Percentiles rank a stretch among this genome's conserved stretches.
These are phyloP conservation scores for Teinopalpus imperialis DNA, from an alignment of 2,888 invertebrate genomes.

Conservation along the genomic window DNA sequence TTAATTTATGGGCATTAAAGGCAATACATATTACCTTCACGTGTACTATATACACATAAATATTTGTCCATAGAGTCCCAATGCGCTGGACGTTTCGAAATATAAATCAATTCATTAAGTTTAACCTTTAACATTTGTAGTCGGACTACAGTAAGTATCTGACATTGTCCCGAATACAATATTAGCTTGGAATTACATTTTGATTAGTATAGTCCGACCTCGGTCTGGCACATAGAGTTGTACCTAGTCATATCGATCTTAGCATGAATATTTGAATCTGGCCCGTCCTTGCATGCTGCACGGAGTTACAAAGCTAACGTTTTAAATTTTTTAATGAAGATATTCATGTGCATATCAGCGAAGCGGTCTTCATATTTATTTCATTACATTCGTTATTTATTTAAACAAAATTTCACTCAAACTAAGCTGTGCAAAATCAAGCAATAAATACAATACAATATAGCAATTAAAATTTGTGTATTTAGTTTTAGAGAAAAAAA, in stretches of 20 bases:
- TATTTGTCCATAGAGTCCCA: neutral
- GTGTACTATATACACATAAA: neutral
- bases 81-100: constrained; percentile 11
- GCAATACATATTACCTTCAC: neutral
- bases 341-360: constrained; percentile 12
- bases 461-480: no score
- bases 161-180: constrained; percentile 55
- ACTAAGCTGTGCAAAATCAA: no score
- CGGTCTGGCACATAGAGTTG: constrained; percentile 56
- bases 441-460: no score
- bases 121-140: constrained; percentile 45
- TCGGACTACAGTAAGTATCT: constrained; percentile 33
- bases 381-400: neutral
- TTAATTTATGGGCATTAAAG: neutral
- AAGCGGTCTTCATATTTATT: constrained; percentile 4
- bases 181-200: constrained; percentile 66
- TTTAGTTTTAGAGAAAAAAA: no score
- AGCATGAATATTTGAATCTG: constrained; percentile 75
- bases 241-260: constrained; percentile 69
- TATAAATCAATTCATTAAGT: constrained; percentile 41
- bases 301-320: constrained; percentile 39
- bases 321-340: constrained; percentile 19
- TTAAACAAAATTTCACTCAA: no score
- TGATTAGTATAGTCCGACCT: constrained; percentile 67
- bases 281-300: constrained; percentile 63